A percentile compares a stretch with the other conserved stretches of the same genome.
phyloP scores from a whole-genome alignment of 2,113 vertebrate genomes.

The Caranx melampygus region DNA sequence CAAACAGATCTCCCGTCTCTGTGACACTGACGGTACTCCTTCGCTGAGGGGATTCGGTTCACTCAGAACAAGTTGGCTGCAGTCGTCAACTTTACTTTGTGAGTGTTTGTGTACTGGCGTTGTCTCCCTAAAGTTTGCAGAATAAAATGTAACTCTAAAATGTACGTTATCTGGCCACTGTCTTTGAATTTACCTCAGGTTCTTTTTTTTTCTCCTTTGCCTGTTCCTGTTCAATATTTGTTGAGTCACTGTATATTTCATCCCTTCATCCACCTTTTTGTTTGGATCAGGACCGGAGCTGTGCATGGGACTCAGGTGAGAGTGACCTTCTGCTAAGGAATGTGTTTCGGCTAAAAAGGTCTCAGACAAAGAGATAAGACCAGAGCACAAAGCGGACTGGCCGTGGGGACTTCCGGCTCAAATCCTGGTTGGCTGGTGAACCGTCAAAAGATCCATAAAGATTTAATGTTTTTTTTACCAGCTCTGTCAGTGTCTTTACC shows the following conservation, averaged over 20 bases:
- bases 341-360: no score
- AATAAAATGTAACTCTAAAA: constrained; percentile 46
- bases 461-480: no score
- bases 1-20: constrained; percentile 53
- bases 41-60: constrained; percentile 37
- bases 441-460: no score
- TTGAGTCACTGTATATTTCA: constrained; percentile 3
- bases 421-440: no score
- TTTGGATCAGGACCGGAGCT: neutral
- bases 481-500: no score
- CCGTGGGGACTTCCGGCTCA: no score
- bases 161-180: constrained; percentile 27
- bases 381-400: no score
- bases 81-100: constrained; percentile 20
- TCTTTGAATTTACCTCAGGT: neutral
- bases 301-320: no score
- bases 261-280: neutral
- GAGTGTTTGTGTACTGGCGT: neutral
- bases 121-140: constrained; percentile 42
- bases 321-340: no score
- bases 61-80: constrained; percentile 22
- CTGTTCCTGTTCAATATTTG: constrained; percentile 17
- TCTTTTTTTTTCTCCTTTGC: neutral
- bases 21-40: constrained; percentile 35
- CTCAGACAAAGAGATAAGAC: no score